These are phyloP conservation scores for Myopa testacea DNA, from an alignment of 2,888 invertebrate genomes.

Conservation along the genomic window DNA sequence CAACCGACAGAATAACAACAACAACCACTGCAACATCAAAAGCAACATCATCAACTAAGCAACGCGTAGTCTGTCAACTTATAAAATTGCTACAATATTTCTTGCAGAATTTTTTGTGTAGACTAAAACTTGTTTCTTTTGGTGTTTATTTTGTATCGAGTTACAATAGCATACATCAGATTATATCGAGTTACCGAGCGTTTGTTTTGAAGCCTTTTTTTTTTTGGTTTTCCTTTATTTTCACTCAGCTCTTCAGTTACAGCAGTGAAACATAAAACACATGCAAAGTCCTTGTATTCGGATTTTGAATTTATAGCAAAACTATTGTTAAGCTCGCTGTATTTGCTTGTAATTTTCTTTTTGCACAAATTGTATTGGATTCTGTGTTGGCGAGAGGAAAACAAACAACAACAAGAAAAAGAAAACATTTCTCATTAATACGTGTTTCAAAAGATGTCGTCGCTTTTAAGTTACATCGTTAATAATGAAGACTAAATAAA, in stretches of 20 bases:
- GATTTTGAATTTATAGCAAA: slow-evolving; percentile 19
- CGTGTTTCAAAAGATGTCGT: too few relatives aligned
- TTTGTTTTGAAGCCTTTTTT: slow-evolving; percentile 27
- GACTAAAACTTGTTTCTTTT: neutral
- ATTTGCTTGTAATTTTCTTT: neutral
- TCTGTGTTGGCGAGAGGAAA: neutral
- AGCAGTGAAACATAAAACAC: neutral
- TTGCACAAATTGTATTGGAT: neutral
- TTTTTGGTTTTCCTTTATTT: neutral
- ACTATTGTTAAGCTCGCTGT: neutral
- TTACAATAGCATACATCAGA: neutral
- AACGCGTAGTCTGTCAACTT: slow-evolving; percentile 32
- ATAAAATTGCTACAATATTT: slow-evolving; percentile 32
- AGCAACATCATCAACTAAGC: slow-evolving; percentile 14
- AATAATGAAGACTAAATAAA: too few relatives aligned
- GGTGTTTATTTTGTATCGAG: slow-evolving; percentile 24
- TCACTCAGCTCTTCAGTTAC: neutral
- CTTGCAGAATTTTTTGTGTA: slow-evolving; percentile 17
- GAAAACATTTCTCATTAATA: neutral
- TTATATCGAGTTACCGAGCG: slow-evolving; percentile 40
- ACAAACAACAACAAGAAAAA: neutral
- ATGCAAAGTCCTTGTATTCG: neutral
- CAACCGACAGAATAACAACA: neutral
- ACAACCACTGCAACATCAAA: neutral
- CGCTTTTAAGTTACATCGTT: too few relatives aligned